Evolutionary conservation across 1,140 invertebrate species (phyloP), one percentile per base, ranked within the genome.

Genomic region (Danaus melanippus): DNA sequence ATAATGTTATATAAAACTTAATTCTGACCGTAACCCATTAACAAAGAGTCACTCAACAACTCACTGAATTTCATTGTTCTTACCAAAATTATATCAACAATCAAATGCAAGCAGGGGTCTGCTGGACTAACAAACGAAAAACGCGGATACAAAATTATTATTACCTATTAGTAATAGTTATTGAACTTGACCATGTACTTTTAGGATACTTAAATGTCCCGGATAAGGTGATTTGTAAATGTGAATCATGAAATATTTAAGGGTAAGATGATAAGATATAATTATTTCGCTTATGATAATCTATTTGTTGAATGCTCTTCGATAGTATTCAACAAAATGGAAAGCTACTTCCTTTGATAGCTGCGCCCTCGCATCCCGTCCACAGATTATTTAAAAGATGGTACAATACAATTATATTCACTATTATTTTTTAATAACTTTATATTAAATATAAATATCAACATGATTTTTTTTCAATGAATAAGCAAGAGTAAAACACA

Each of bases 301-400:
- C 71, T 64, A 55, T 71, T 70, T 65, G 50, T 64, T 56, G 32
- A 66, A 63, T 71, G 65, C 60, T 43, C 42, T 43, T 53, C 64
- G 75, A 79, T 79, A 76, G 56, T 64, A 74, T 78, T 78, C 70
- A 65, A 61, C 50, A 69, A 66, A 64, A 32, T 32, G 67, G 69
- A 78, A 76, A 69, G 62, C 70, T 67, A 71, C 53, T 73, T 76
- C 76, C 79, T 75, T 53, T 75, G 74, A 78, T 81, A 76, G 58
- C 56, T 58, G 55, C 53, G 52, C 12, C 21, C 58, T 59, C 52
- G 50, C 72, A 79, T 82, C 75, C 76, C 73, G 75, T 79, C 64
- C 55, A 32, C 12, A 48, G 9, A 40, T 45, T 51, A 50, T 12
- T 12, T 15, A 15, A 15, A 42, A 51, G 10, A 42, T n/a, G 2